Conservation (phyloP, 2,888 invertebrate genomes). For the Bugula neritina region DNA sequence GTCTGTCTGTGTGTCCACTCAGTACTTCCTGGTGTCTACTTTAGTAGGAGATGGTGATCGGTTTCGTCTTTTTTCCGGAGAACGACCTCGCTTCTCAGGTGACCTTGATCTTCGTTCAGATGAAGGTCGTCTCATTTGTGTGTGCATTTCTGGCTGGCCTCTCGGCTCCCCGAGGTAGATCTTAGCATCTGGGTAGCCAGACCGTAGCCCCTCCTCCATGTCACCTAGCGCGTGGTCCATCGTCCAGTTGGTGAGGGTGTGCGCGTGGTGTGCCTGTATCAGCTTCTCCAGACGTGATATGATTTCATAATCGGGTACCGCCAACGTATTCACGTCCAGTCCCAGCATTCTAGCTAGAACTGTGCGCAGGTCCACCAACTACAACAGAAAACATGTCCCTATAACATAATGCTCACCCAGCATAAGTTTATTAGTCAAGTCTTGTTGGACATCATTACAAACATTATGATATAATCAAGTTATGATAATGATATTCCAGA, state of each 20-base stretch:
- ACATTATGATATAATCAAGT: no score
- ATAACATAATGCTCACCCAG: neutral
- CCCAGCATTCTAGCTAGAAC: slow-evolving; percentile 54
- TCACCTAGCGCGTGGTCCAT: slow-evolving; percentile 46
- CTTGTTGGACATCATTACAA: no score
- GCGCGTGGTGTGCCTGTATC: slow-evolving; percentile 49
- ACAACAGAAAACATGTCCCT: slow-evolving; percentile 30
- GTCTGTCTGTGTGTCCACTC: no score
- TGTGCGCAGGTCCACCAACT: slow-evolving; percentile 53
- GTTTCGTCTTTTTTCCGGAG: slow-evolving; percentile 11
- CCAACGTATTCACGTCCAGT: slow-evolving; percentile 50
- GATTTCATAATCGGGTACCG: slow-evolving; percentile 54
- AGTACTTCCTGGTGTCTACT: slow-evolving; percentile 25
- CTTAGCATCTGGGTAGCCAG: slow-evolving; percentile 38
- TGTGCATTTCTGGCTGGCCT: slow-evolving; percentile 14
- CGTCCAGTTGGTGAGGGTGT: slow-evolving; percentile 42
- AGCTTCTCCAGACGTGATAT: slow-evolving; percentile 53
- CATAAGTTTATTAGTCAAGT: no score
- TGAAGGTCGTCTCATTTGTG: slow-evolving; percentile 10
- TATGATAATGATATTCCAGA: no score
- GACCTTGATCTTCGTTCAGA: slow-evolving; percentile 6
- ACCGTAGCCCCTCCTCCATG: slow-evolving; percentile 45
- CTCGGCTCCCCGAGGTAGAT: slow-evolving; percentile 27
- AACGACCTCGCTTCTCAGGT: slow-evolving; percentile 25
- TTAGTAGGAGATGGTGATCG: slow-evolving; percentile 20